Conservation (phyloP, 2,797 vertebrate genomes). For the Sciurus vulgaris region DNA sequence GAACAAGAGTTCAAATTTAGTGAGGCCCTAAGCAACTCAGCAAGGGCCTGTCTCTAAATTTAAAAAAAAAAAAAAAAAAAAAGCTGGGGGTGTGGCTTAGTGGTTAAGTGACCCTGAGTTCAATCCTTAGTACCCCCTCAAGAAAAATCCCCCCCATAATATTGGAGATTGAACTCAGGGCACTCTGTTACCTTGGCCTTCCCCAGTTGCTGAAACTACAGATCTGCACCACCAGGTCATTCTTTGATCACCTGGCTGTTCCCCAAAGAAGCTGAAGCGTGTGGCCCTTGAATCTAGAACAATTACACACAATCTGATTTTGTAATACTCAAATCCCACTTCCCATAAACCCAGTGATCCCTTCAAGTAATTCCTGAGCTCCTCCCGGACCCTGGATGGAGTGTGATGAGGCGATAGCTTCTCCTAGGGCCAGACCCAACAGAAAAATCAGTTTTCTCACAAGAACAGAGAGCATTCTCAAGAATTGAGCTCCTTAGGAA, state of each 20-base stretch:
- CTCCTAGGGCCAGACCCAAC: neutral
- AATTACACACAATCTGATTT: neutral
- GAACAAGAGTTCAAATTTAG: too few relatives aligned
- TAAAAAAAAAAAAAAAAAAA: too few relatives aligned
- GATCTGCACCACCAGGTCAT: neutral
- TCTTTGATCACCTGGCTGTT: neutral
- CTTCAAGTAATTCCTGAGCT: neutral
- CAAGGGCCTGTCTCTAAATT: too few relatives aligned
- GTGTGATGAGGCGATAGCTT: neutral
- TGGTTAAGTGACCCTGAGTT: too few relatives aligned
- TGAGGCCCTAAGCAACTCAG: too few relatives aligned
- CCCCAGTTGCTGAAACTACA: too few relatives aligned
- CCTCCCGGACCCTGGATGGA: neutral
- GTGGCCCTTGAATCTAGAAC: neutral
- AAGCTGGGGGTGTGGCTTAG: too few relatives aligned
- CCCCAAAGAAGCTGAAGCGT: neutral
- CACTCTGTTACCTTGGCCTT: too few relatives aligned
- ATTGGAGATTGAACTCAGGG: too few relatives aligned
- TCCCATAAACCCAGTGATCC: neutral
- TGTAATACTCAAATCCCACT: neutral
- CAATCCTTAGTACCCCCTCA: too few relatives aligned
- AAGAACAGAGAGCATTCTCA: neutral
- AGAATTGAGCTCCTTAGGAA: conserved; percentile 35
- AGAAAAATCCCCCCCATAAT: too few relatives aligned
- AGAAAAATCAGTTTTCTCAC: neutral